Evolutionary conservation across 2,113 vertebrate species (phyloP).

Genomic region (Anguilla japonica): DNA sequence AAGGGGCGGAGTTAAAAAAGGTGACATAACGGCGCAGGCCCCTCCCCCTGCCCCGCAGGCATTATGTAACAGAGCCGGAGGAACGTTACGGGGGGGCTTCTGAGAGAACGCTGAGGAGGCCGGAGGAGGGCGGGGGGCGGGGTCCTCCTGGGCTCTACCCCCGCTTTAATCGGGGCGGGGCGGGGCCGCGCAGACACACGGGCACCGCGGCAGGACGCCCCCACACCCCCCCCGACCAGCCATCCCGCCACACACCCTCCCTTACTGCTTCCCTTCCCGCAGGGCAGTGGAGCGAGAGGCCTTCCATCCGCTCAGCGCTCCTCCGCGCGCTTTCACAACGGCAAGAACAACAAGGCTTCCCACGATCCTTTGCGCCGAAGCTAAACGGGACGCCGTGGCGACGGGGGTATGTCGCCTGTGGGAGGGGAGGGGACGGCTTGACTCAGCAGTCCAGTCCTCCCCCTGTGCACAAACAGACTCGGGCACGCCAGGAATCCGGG

Average conservation of each 20-base stretch:
- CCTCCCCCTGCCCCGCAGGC: neutral
- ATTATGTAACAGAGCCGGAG: neutral
- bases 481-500: conserved; percentile 27
- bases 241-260: neutral
- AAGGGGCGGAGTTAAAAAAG: conserved; percentile 46
- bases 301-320: no score
- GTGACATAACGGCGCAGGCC: conserved; percentile 39
- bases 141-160: neutral
- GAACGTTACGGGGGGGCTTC: neutral
- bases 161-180: neutral
- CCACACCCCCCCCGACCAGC: neutral
- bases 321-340: neutral
- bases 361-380: neutral
- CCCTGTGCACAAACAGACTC: conserved; percentile 23
- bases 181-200: neutral
- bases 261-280: neutral
- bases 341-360: neutral
- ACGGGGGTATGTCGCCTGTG: neutral
- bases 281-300: neutral
- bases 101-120: neutral
- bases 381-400: neutral
- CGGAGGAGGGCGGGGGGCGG: neutral
- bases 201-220: neutral
- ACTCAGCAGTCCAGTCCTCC: conserved; percentile 36
- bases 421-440: conserved; percentile 17